Evolutionary conservation across 2,797 vertebrate genomes (phyloP).

Genomic region (Bradypus variegatus): DNA sequence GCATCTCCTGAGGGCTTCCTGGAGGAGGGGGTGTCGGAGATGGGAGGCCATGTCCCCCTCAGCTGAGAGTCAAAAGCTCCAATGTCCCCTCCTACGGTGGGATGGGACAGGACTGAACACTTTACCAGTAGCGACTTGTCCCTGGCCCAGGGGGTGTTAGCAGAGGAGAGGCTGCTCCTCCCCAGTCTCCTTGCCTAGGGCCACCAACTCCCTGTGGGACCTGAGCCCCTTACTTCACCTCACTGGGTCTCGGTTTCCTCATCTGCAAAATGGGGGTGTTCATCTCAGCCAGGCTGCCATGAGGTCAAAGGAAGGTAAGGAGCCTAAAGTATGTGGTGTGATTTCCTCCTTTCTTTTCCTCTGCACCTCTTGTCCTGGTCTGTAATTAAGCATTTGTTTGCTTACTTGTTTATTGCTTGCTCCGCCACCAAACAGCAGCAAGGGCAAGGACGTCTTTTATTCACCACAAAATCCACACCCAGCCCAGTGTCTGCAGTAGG

Average conservation of each 20-base stretch:
- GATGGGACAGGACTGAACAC: not conserved
- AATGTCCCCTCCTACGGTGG: too few relatives aligned
- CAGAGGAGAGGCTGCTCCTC: not conserved
- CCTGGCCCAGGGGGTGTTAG: not conserved
- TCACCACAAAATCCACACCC: conserved; percentile 29
- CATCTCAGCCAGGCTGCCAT: not conserved
- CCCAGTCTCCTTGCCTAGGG: not conserved
- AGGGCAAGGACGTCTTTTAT: not conserved
- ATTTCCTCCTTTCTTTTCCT: not conserved
- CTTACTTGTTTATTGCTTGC: not conserved
- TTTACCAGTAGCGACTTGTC: not conserved
- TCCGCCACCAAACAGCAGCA: conserved; percentile 6
- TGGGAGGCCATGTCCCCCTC: not conserved
- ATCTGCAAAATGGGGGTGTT: not conserved
- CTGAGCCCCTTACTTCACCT: not conserved
- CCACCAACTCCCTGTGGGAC: not conserved
- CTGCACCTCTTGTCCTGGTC: not conserved
- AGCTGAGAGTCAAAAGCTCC: not conserved
- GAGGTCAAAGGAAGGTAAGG: not conserved
- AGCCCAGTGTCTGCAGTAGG: not conserved
- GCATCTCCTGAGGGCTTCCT: not conserved
- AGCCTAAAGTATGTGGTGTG: not conserved
- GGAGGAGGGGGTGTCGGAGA: not conserved
- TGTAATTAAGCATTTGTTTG: conserved; percentile 35
- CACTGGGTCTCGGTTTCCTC: conserved; percentile 2